Evolutionary conservation across 2,888 invertebrate genomes (phyloP).

Genomic region (Saturnia pavonia): DNA sequence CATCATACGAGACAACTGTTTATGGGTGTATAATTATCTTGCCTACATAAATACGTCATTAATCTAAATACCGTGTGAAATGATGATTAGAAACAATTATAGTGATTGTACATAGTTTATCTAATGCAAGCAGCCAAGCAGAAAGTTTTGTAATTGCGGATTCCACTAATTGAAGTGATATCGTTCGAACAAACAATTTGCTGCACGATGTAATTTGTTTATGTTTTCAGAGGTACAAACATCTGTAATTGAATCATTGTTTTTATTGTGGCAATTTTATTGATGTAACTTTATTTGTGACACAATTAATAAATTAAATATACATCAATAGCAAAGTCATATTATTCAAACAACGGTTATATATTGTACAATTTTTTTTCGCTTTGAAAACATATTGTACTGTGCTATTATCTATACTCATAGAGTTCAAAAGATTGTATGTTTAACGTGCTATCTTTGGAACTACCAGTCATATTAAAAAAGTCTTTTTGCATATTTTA

Average conservation of each 20-base stretch:
- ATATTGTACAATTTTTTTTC: too few species aligned
- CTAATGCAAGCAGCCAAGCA: slow-evolving; percentile 27
- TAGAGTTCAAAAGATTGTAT: too few species aligned
- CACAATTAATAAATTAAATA: not conserved
- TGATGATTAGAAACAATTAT: slow-evolving; percentile 19
- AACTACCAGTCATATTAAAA: too few species aligned
- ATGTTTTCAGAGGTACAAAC: not conserved
- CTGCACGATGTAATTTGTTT: slow-evolving; percentile 21
- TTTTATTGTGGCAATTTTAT: not conserved
- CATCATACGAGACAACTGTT: not conserved
- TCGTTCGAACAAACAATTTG: slow-evolving; percentile 26
- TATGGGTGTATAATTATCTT: not conserved
- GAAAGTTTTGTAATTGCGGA: slow-evolving; percentile 28
- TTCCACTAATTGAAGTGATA: slow-evolving; percentile 30
- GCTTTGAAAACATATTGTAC: too few species aligned
- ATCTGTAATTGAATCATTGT: not conserved
- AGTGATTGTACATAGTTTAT: slow-evolving; percentile 22
- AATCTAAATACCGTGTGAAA: slow-evolving; percentile 17
- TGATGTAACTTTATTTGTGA: not conserved
- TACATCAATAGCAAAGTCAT: too few species aligned
- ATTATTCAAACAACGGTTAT: too few species aligned
- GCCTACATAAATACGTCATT: not conserved
- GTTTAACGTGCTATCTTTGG: too few species aligned
- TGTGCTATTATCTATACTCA: too few species aligned
- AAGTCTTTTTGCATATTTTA: too few species aligned